Percentiles rank a stretch among this genome's conserved stretches.
Conservation (phyloP, 1,140 invertebrate species). For the Amphibalanus amphitrite region DNA sequence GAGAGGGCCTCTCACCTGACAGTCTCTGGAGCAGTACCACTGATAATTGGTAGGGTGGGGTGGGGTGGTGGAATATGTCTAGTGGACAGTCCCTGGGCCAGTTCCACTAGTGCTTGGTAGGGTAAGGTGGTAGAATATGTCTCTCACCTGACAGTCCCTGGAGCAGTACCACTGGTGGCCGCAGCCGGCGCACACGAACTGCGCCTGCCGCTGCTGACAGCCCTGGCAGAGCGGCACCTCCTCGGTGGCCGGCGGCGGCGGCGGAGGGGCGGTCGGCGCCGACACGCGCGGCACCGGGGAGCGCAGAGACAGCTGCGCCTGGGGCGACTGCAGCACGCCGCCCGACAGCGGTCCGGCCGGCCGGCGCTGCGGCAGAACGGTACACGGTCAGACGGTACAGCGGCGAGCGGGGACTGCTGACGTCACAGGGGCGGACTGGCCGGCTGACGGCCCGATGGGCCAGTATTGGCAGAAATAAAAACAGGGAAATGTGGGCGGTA, state of each 20-base stretch:
- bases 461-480: too few species aligned
- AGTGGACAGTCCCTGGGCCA: too few species aligned
- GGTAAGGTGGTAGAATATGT: too few species aligned
- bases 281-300: constrained; percentile 7
- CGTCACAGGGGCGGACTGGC: too few species aligned
- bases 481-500: too few species aligned
- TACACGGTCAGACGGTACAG: not conserved
- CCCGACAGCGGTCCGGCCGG: constrained; percentile 5
- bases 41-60: too few species aligned
- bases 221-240: constrained; percentile 53
- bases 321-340: constrained; percentile 5
- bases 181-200: constrained; percentile 70
- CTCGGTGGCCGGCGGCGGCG: constrained; percentile 9
- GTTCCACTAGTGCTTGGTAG: too few species aligned
- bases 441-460: too few species aligned
- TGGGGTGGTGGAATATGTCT: too few species aligned
- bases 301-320: not conserved
- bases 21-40: too few species aligned
- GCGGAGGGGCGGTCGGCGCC: constrained; percentile 14
- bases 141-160: constrained; percentile 58
- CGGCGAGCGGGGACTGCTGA: too few species aligned
- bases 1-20: too few species aligned
- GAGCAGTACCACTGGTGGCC: constrained; percentile 81
- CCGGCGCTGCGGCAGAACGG: not conserved
- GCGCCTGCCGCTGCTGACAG: constrained; percentile 52